Conservation (phyloP, 2,888 invertebrate genomes). For the Alviniconcha strummeri region DNA sequence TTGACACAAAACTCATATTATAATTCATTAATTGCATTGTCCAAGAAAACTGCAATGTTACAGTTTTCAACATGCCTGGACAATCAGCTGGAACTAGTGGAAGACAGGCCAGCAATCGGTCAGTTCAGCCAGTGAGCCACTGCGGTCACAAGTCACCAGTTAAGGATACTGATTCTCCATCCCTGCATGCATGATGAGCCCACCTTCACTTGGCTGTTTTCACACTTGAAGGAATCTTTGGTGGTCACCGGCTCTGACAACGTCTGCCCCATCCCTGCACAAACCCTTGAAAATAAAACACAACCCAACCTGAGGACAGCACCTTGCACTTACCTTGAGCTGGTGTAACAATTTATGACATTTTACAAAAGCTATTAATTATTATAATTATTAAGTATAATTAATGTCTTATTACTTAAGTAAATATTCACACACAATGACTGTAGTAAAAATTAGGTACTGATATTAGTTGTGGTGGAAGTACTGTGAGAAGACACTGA, state of each 20-base stretch:
- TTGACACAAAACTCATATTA: no score
- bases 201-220: slow-evolving; percentile 78
- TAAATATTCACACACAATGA: neutral
- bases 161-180: slow-evolving; percentile 89
- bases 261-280: slow-evolving; percentile 91
- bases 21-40: no score
- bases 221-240: slow-evolving; percentile 75
- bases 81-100: no score
- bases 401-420: neutral
- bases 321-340: neutral
- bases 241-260: slow-evolving; percentile 95
- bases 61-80: no score
- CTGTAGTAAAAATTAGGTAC: neutral
- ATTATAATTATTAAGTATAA: neutral
- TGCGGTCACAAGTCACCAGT: no score
- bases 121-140: no score
- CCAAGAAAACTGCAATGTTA: no score
- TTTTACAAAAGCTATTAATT: neutral
- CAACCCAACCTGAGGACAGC: neutral
- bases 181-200: slow-evolving; percentile 99
- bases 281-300: neutral
- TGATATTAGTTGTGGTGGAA: neutral
- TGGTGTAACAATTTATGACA: neutral
- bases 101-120: no score
- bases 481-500: neutral